These are phyloP conservation scores for Tenebrosternarchus preto DNA, from an alignment of 2,113 vertebrate species.

Conservation along the genomic window DNA sequence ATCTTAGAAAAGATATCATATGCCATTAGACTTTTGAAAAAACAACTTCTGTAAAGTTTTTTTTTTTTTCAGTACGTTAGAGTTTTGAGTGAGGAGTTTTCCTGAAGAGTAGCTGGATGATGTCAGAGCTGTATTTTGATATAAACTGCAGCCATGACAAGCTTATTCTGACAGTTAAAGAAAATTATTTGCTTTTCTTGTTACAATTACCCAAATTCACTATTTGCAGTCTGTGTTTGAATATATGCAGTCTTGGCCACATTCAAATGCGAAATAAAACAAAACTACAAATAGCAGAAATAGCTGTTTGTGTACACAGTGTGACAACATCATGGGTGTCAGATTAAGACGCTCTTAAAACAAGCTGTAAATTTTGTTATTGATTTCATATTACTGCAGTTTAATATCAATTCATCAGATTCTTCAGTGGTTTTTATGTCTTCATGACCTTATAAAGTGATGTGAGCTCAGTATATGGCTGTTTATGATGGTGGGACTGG, in stretches of 20 bases:
- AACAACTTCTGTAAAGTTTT: not conserved
- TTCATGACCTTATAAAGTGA: too few species aligned
- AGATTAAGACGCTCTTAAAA: not conserved
- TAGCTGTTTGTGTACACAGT: too few species aligned
- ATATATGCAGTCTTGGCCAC: too few species aligned
- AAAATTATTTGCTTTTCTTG: not conserved
- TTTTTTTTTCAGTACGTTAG: not conserved
- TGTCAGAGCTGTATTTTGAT: not conserved
- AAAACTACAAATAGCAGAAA: too few species aligned
- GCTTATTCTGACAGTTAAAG: not conserved
- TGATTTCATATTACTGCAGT: too few species aligned
- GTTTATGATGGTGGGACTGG: not conserved
- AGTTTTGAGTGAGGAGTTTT: not conserved
- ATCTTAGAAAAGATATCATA: not conserved
- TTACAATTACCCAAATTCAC: too few species aligned
- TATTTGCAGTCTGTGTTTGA: too few species aligned
- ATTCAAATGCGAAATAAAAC: too few species aligned
- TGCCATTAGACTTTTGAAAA: not conserved
- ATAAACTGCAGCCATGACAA: not conserved
- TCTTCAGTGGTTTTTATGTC: too few species aligned
- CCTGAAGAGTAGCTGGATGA: not conserved
- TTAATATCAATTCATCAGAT: too few species aligned
- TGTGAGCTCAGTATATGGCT: too few species aligned
- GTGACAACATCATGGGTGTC: not conserved
- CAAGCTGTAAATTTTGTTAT: not conserved